Conservation (phyloP, 2,113 vertebrate species). For the Gambusia holbrooki region DNA sequence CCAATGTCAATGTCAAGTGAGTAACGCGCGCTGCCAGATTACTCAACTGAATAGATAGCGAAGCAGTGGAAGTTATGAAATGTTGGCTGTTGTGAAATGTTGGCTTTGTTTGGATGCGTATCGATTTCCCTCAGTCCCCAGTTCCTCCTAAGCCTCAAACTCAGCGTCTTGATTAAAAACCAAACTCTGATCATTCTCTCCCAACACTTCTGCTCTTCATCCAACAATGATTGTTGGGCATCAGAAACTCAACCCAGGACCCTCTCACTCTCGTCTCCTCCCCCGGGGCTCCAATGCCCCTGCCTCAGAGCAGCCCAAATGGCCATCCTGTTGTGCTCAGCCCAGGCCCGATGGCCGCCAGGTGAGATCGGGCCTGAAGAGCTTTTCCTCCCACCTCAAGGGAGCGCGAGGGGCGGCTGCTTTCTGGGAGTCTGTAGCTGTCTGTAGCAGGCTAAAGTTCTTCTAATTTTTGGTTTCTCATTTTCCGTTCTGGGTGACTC, state of each 20-base stretch:
- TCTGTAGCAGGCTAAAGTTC: constrained; percentile 33
- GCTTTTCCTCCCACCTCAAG: constrained; percentile 39
- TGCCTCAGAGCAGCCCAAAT: constrained; percentile 85
- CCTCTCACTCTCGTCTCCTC: constrained; percentile 86
- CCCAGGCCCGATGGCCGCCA: constrained; percentile 83
- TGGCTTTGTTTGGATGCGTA: constrained; percentile 25
- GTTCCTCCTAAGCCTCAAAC: constrained; percentile 16
- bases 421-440: constrained; percentile 50
- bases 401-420: constrained; percentile 52
- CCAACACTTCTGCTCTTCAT: constrained; percentile 57
- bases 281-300: constrained; percentile 84
- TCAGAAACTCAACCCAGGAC: constrained; percentile 91
- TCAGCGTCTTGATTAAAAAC: constrained; percentile 20
- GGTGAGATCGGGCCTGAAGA: constrained; percentile 83
- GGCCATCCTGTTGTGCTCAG: constrained; percentile 85
- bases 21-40: constrained; percentile 62
- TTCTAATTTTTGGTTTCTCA: neutral
- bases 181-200: constrained; percentile 51
- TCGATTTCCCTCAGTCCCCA: constrained; percentile 1
- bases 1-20: constrained; percentile 97
- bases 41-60: constrained; percentile 23
- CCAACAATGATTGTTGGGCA: constrained; percentile 57
- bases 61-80: constrained; percentile 31
- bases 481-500: constrained; percentile 24
- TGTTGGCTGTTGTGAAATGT: constrained; percentile 31